A percentile compares a stretch with the other conserved stretches of the same genome.
Conservation (phyloP, 2,113 vertebrate species). For the Lagenorhynchus albirostris region DNA sequence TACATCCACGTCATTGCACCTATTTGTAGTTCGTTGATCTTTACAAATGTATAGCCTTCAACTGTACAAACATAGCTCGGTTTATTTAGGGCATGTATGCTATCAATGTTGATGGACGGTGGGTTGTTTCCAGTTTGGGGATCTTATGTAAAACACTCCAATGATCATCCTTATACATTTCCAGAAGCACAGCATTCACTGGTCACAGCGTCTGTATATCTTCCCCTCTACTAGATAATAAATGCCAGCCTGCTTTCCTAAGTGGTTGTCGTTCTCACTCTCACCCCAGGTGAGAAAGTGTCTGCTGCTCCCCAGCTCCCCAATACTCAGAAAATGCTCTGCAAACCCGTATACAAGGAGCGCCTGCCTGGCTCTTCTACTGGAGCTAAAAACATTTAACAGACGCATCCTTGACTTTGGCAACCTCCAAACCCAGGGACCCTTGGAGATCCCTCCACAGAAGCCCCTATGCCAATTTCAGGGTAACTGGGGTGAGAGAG, state of each 20-base stretch:
- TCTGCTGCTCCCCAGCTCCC: neutral
- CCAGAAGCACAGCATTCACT: neutral
- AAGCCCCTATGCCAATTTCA: neutral
- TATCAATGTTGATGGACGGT: neutral
- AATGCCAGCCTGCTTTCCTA: neutral
- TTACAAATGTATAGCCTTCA: neutral
- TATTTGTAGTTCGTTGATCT: neutral
- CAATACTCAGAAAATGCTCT: neutral
- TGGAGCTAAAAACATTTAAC: neutral
- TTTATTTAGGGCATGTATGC: neutral
- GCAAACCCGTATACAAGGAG: neutral
- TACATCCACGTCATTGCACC: neutral
- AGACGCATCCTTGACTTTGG: neutral
- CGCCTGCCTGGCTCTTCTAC: neutral
- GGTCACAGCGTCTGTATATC: fast-evolving
- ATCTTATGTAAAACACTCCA: neutral
- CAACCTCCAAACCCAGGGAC: neutral
- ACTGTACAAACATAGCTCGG: neutral
- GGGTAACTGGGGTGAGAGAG: neutral
- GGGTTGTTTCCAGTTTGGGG: neutral
- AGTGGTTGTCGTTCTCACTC: neutral
- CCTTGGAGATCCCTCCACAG: neutral
- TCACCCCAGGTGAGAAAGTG: neutral
- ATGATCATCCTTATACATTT: neutral
- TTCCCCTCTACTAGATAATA: neutral